phyloP scores from a whole-genome alignment of 2,888 invertebrate species.

The Tetrapedia diversipes region DNA sequence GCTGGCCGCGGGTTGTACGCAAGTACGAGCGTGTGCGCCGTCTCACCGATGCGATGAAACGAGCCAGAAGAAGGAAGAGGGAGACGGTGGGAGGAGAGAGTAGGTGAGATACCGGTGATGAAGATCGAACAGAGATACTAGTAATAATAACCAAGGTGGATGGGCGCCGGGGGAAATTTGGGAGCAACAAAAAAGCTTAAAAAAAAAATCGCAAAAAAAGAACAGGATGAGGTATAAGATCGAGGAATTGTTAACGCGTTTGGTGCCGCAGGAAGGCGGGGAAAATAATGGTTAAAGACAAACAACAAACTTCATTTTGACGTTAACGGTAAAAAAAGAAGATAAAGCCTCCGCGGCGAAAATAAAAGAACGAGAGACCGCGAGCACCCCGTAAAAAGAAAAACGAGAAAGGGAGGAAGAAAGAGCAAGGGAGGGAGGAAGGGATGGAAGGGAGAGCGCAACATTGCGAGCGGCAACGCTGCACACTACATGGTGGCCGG shows the following conservation, averaged over 20 bases:
- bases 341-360: too few species aligned
- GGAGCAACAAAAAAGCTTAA: background rate
- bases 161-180: background rate
- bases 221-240: background rate
- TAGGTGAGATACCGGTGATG: background rate
- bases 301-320: too few species aligned
- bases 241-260: background rate
- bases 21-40: slow-evolving; percentile 22
- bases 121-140: background rate
- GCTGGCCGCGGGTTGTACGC: slow-evolving; percentile 53
- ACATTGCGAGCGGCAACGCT: slow-evolving; percentile 81
- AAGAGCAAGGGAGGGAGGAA: slow-evolving; percentile 46
- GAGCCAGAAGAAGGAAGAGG: slow-evolving; percentile 14
- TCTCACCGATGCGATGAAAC: background rate
- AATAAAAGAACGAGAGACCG: slow-evolving; percentile 4
- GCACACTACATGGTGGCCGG: slow-evolving; percentile 81
- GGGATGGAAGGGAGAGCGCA: slow-evolving; percentile 65
- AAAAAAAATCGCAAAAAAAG: background rate
- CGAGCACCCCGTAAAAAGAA: too few species aligned
- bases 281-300: too few species aligned
- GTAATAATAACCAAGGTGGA: background rate
- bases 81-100: slow-evolving; percentile 27
- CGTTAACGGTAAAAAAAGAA: too few species aligned
- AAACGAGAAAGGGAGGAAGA: background rate
- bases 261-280: too few species aligned